Evolutionary conservation across 2,113 vertebrate genomes (phyloP), one percentile per base, ranked within the genome.

Genomic region (Nibea albiflora): DNA sequence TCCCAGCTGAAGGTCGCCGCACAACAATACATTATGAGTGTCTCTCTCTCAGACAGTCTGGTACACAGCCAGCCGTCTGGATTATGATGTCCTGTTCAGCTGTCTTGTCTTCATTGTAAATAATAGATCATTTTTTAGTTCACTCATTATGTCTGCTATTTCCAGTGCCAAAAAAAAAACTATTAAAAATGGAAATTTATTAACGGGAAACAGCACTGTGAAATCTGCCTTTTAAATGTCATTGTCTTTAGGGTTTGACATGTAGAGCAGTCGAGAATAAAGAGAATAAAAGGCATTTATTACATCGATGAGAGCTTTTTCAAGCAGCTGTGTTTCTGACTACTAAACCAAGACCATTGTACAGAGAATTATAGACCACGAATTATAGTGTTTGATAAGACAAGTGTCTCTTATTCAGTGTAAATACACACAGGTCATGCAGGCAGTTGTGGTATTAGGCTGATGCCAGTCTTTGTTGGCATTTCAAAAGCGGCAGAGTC

Each of bases 141-240:
- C 5, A 68, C 78, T 82, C 20, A 60, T 67, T 57, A 65, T 44
- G 16, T 86, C n/a, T 46, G 65, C 78, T 49, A 10, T 19, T 7
- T 24, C 42, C 22, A 58, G 49, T 58, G 12, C 11, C 56, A 9
- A 50, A 58, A 44, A 44, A 39, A 47, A 49, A 17, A 42, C 12
- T 5, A 66, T 53, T 78, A 15, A 52, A 57, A 80, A 86, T 85
- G 72, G 44, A 82, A 82, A 90, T 83, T 1, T 58, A 49, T 61
- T 77, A 2, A 58, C 53, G 46, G 24, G 7, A 24, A 20, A 4
- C 17, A 26, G 31, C 11, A n/a, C 47, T 82, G 17, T 72, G 62
- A 62, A 85, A 72, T 73, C 24, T 84, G 65, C 62, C 53, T 79
- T 80, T 69, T 50, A 80, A 74, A 86, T 81, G 16, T 60, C 35